Evolutionary conservation across 2,113 vertebrate species (phyloP), one percentile per base, ranked within the genome.

Genomic region (Ochotona curzoniae): DNA sequence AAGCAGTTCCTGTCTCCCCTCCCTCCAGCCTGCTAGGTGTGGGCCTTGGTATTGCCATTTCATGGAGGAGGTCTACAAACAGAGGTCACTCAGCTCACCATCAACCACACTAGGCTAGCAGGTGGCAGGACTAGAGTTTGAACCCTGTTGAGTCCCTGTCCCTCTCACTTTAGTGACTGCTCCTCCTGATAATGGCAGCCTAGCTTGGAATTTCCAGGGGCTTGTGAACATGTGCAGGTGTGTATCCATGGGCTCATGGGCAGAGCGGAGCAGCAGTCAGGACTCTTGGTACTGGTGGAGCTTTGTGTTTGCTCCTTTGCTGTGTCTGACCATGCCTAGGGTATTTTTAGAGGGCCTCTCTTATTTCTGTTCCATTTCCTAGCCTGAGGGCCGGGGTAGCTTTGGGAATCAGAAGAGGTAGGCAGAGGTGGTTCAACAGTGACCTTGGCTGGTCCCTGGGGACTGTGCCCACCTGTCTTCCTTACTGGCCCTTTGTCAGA

Each of bases 291-390:
- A 78, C 47, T 54, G n/a, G 57, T 28, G 23, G 44, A 32, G 47
- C 61, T 28, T 85, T 80, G 35, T 69, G 2, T 74, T 90, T 84
- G 32, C 32, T 76, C 71, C 15, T 92, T 70, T 70, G 89, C 93
- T 87, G 66, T 8, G 89, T 66, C 75, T 83, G 93, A 47, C 84
- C 66, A 49, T 69, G 84, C 84, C 78, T 83, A 76, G 28, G 76
- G 94, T 96, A 93, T 95, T 94, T 96, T 95, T 81, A 82, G 92
- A 90, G 71, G 66, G 38, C 21, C 38, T 25, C 91, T 92, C 90
- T 87, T 96, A 80, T 89, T 93, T 93, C 51, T 38, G 71, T 82
- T 86, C 32, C 67, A 54, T 60, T 91, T 94, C 70, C 86, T 89
- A 49, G 13, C 83, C 70, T 69, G 21, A 83, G 86, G 69, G 78